Base-by-base conservation (phyloP, 2,113 vertebrate genomes). In the Seriola rivoliana region DNA sequence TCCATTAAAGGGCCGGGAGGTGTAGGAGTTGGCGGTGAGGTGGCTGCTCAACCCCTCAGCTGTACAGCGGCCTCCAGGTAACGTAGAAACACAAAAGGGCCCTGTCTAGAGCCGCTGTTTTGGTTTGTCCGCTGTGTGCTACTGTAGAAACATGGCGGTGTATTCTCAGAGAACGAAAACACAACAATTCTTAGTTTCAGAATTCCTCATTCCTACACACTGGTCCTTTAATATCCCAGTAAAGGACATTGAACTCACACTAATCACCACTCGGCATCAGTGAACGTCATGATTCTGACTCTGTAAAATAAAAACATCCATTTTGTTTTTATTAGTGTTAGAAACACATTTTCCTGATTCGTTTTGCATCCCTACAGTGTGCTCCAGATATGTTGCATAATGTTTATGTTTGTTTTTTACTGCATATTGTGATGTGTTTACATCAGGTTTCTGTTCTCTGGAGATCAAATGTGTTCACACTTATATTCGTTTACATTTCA, bases 391-490 rank as follows among this genome's bases (percentile, higher is more conserved):
- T 5, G 14, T 2, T 12, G 32, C 14, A 5, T 21, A 9, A 0
- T 17, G 32, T 75, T 60, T 46, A 4, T 48, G 16, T 25, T 32
- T 25, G 40, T 66, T 66, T 32, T 32, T 19, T 32, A 19, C 23
- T 21, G 5, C 29, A 21, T 36, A 6, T 36, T 11, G 40, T 2
- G 10, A 57, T 34, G 54, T 71, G 71, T 80, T 71, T 75, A 55
- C 34, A 16, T 55, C 8, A 23, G 19, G 21, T 78, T 36, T 21
- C 13, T 40, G 71, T 75, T 70, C 40, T 58, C 29, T 3, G 64
- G 38, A 14, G 58, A 11, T 66, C 50, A 36, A 8, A 66, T n/a
- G 23, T 86, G 75, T 75, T 75, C 36, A 64, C 65, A 14, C 19
- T 58, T 63, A 40, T 2, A 32, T 71, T 52, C 67, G 59, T 71